Conservation (phyloP, 1,140 invertebrate genomes). For the Tenebrio molitor region DNA sequence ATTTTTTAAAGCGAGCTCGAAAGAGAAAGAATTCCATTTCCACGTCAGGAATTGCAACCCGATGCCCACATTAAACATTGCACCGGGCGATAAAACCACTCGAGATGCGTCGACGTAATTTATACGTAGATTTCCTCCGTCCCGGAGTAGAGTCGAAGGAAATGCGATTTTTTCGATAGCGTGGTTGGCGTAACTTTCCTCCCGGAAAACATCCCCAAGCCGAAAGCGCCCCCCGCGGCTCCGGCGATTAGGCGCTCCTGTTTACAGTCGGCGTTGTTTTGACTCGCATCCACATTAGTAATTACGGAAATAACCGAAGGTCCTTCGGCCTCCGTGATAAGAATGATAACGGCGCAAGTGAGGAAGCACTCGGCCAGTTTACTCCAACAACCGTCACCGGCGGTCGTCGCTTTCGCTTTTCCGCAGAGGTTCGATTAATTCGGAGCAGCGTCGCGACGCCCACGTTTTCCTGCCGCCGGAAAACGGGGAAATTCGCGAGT, state of each 20-base stretch:
- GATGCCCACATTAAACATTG: too few species aligned
- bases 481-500: conserved; percentile 10
- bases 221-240: conserved; percentile 34
- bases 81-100: too few species aligned
- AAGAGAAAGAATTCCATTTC: too few species aligned
- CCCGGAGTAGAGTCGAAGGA: neutral
- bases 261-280: conserved; percentile 38
- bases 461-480: neutral
- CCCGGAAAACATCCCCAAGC: neutral
- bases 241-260: conserved; percentile 7
- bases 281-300: conserved; percentile 35
- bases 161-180: neutral
- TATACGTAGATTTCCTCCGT: neutral
- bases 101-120: neutral
- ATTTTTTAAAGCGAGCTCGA: too few species aligned
- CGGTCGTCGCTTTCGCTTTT: conserved; percentile 1
- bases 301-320: conserved; percentile 45
- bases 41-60: too few species aligned
- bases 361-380: conserved; percentile 39
- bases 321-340: conserved; percentile 36
- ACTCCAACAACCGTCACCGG: neutral
- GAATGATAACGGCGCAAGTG: conserved; percentile 42
- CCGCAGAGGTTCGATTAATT: neutral
- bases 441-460: conserved; percentile 24
- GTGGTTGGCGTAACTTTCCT: neutral